Conservation (phyloP, 2,888 invertebrate genomes). For the Mycalesis mineus region DNA sequence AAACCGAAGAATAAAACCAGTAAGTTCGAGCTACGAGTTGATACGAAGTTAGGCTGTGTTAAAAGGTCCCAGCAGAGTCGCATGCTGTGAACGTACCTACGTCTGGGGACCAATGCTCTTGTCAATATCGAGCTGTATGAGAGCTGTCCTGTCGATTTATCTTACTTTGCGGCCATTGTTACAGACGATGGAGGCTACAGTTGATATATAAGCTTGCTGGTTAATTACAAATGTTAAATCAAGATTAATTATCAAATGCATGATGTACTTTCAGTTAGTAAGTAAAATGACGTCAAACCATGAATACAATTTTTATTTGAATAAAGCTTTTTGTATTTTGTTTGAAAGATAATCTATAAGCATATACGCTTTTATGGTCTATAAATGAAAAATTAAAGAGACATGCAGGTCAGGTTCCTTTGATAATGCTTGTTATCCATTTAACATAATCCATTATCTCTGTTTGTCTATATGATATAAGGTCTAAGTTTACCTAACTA, state of each 20-base stretch:
- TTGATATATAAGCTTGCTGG: constrained; percentile 71
- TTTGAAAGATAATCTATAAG: too few species aligned
- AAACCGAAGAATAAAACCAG: constrained; percentile 31
- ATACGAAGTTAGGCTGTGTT: constrained; percentile 35
- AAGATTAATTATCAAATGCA: constrained; percentile 50
- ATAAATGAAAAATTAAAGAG: too few species aligned
- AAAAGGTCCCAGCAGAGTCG: constrained; percentile 30
- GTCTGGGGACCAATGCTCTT: constrained; percentile 54
- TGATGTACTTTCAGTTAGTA: constrained; percentile 36
- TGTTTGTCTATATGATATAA: too few species aligned
- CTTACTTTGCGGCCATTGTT: constrained; percentile 74
- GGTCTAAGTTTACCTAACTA: too few species aligned
- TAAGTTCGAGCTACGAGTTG: constrained; percentile 16
- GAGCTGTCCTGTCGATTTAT: constrained; percentile 70
- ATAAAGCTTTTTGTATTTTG: too few species aligned
- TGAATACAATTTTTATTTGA: too few species aligned
- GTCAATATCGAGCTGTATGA: constrained; percentile 69
- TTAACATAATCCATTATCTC: too few species aligned
- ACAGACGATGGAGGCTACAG: constrained; percentile 59
- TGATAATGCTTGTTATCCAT: too few species aligned
- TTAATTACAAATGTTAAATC: constrained; percentile 66
- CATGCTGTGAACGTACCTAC: constrained; percentile 42
- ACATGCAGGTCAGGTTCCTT: too few species aligned
- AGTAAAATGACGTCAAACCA: too few species aligned
- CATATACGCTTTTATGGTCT: too few species aligned